Base-by-base conservation (phyloP, 2,113 vertebrate genomes). In the Sorex fumeus region DNA sequence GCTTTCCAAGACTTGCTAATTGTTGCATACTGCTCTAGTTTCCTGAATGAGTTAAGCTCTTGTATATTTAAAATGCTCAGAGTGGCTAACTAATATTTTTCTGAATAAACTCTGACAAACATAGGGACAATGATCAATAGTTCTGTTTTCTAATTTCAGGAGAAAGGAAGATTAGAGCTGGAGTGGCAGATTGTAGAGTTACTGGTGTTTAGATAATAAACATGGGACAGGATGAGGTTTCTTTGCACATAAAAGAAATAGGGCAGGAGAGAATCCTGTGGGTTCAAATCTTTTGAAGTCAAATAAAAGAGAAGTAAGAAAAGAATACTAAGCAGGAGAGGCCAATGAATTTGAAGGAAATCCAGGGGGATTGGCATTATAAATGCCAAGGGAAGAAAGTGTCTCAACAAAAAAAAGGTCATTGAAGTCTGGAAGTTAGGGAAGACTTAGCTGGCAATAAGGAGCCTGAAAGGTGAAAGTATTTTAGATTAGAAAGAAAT, bases 31-130 rank as follows among this genome's bases (percentile, higher is more conserved):
- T 60, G 77, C 74, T 81, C 27, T 74, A 72, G 45, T 93, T 90
- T 9, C 21, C 43, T 67, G 16, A 83, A 27, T 40, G 64, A 66
- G 86, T 57, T 90, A 15, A 83, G 64, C 79, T 93, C 43, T 50
- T 81, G 7, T 90, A 32, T 10, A 53, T 53, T 15, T 23, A 30
- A 90, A 87, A 71, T 67, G 13, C 23, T 79, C 62, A 69, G 47
- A 53, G 5, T 87, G 16, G 9, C 71, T 90, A 83, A 36, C 71
- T 87, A 78, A 36, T 66, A 72, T 88, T 91, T 77, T 85, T n/a
- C 40, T 82, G 11, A 82, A 71, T 2, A 88, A 88, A 60, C 28
- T 45, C 47, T 53, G 67, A 70, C 16, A 40, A 69, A 76, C 47
- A 53, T 25, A 57, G 15, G 21, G 3, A 85, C 21, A 84, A 77